A percentile compares a stretch with the other conserved stretches of the same genome.
Evolutionary conservation across 2,888 invertebrate genomes (phyloP).

Genomic region (Diplolepis rosae): DNA sequence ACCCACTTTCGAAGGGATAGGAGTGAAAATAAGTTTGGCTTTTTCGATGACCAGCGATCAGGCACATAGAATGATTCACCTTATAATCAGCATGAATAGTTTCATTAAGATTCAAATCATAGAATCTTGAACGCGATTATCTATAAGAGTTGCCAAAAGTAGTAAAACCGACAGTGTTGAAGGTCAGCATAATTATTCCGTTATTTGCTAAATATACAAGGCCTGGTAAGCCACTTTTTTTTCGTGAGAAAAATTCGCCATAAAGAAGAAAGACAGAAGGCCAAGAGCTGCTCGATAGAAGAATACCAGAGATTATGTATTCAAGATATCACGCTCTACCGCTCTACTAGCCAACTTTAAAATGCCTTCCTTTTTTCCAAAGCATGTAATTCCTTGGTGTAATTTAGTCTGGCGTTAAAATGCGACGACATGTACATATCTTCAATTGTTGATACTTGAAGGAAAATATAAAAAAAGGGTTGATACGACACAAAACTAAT

Average conservation of each 20-base stretch:
- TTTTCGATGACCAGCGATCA: background rate
- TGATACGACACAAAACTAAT: slow-evolving; percentile 53
- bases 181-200: background rate
- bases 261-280: slow-evolving; percentile 45
- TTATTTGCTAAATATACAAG: slow-evolving; percentile 14
- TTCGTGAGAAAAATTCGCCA: slow-evolving; percentile 29
- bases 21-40: slow-evolving; percentile 37
- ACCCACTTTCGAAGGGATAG: slow-evolving; percentile 46
- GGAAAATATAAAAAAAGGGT: background rate
- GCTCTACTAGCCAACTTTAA: slow-evolving; percentile 62
- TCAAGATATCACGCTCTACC: slow-evolving; percentile 62
- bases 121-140: background rate
- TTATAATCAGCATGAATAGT: too few relatives aligned
- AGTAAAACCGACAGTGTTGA: background rate
- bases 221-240: background rate
- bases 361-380: slow-evolving; percentile 53
- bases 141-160: background rate
- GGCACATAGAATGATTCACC: background rate
- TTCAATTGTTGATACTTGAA: background rate
- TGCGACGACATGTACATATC: background rate
- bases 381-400: slow-evolving; percentile 54
- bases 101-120: background rate
- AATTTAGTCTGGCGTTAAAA: slow-evolving; percentile 47
- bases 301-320: slow-evolving; percentile 47
- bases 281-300: slow-evolving; percentile 46